These are phyloP conservation scores for Ryuthela nishihirai DNA, from an alignment of 2,888 invertebrate species.

Conservation along the genomic window DNA sequence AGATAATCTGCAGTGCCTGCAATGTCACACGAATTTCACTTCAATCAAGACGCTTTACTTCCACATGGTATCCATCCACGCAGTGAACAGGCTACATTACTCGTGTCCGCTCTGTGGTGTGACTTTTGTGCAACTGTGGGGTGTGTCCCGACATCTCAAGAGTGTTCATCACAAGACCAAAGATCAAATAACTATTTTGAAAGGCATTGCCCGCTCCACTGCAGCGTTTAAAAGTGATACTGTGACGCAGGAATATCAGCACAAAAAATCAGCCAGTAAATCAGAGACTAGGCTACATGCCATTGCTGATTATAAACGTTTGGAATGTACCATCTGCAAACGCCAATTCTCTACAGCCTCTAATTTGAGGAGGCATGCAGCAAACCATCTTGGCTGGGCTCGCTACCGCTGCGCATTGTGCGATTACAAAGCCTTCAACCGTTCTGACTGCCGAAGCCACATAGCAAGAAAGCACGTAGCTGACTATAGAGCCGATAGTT, in stretches of 20 bases:
- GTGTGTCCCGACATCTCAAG: constrained; percentile 47
- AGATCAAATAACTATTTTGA: constrained; percentile 45
- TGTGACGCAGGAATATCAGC: no score
- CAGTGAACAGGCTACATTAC: constrained; percentile 64
- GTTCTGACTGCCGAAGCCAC: constrained; percentile 22
- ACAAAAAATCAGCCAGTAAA: no score
- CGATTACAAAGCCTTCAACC: constrained; percentile 37
- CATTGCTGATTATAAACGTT: constrained; percentile 27
- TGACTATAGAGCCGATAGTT: no score
- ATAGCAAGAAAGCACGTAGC: constrained; percentile 24
- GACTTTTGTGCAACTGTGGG: constrained; percentile 59
- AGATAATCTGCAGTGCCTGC: constrained; percentile 42
- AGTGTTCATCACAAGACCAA: constrained; percentile 46
- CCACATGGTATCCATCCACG: constrained; percentile 72
- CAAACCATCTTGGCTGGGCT: constrained; percentile 65
- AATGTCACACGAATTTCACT: constrained; percentile 63
- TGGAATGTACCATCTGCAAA: constrained; percentile 47
- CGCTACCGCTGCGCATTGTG: constrained; percentile 72
- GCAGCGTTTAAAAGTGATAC: no score
- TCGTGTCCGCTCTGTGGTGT: constrained; percentile 74
- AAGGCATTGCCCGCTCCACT: constrained; percentile 41
- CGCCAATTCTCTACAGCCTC: constrained; percentile 38
- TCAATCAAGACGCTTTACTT: constrained; percentile 69
- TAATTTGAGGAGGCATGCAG: constrained; percentile 71
- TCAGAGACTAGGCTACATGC: no score